Evolutionary conservation across 2,797 vertebrate genomes (phyloP), one percentile per base, ranked within the genome.

Genomic region (Centropyge bicolor): DNA sequence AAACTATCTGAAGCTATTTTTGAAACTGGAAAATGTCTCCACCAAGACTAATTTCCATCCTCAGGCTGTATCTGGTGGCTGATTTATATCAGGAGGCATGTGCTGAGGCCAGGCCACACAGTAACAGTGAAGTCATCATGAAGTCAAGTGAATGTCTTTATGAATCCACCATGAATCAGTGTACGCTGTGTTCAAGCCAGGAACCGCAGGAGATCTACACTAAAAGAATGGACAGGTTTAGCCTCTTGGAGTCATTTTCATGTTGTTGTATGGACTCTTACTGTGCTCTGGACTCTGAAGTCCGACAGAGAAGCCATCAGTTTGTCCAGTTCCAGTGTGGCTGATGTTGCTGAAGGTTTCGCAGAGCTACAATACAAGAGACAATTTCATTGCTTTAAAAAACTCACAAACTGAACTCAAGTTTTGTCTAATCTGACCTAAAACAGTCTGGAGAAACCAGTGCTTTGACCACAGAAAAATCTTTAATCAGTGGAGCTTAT

Each of bases 241-340:
- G 3, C 19, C 48, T 48, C 49, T 40, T 6, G 35, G 20, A 13
- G 31, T 64, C 17, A 24, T 22, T 24, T 35, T 20, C 1, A 12
- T 63, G n/a, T 19, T 19, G 66, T 40, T 41, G 64, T 57, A 48
- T n/a, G 54, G 55, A 70, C 38, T 84, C 96, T 95, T 92, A 98
- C 97, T 5, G 96, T 96, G 88, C 95, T 97, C 91, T 97, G 97
- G 69, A 98, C 96, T 49, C 96, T 96, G 94, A 98, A 98, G 93
- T 98, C 97, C 0, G 97, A 98, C 78, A 98, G 95, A 0, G 97
- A 98, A 0, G 97, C 97, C 97, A 98, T 98, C 60, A 98, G 93
- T 86, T 97, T 97, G 83, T 98, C 97, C 91, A 98, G 80, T 89
- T 98, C 97, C 89, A 96, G 88, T 20, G 97, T 98, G 41, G 97